These are phyloP conservation scores for Bungarus multicinctus DNA, from an alignment of 2,113 vertebrate species.

Conservation along the genomic window DNA sequence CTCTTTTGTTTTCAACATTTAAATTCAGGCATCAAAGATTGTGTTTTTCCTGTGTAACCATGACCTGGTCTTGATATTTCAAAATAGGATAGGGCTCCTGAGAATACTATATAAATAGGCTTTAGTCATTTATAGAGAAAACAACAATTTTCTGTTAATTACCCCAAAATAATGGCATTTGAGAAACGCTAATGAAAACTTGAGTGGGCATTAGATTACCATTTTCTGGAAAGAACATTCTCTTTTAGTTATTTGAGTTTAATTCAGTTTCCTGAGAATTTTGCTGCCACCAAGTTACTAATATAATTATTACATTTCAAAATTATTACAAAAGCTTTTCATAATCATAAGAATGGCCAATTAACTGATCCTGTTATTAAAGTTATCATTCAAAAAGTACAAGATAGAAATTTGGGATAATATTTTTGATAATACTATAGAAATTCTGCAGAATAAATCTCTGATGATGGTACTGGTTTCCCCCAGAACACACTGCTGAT, in stretches of 20 bases:
- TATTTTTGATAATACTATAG: background rate
- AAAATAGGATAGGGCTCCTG: background rate
- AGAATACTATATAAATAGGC: background rate
- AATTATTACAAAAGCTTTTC: background rate
- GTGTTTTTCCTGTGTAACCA: background rate
- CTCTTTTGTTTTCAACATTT: background rate
- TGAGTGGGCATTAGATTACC: background rate
- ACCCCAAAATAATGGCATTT: background rate
- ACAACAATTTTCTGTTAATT: background rate
- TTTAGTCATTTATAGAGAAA: background rate
- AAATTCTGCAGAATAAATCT: background rate
- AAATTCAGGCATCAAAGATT: background rate
- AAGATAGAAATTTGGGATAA: background rate
- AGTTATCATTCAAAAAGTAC: background rate
- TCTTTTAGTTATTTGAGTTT: background rate
- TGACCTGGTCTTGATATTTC: background rate
- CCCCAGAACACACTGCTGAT: background rate
- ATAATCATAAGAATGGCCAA: background rate
- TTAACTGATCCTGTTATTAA: background rate
- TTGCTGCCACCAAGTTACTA: background rate
- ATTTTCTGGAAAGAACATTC: background rate
- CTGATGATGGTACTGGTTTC: background rate
- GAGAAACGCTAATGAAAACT: background rate
- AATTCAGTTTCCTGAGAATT: background rate
- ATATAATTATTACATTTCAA: background rate